A percentile compares a stretch with the other conserved stretches of the same genome.
Conservation (phyloP, 2,797 vertebrate species). For the Anabacerthia variegaticeps region DNA sequence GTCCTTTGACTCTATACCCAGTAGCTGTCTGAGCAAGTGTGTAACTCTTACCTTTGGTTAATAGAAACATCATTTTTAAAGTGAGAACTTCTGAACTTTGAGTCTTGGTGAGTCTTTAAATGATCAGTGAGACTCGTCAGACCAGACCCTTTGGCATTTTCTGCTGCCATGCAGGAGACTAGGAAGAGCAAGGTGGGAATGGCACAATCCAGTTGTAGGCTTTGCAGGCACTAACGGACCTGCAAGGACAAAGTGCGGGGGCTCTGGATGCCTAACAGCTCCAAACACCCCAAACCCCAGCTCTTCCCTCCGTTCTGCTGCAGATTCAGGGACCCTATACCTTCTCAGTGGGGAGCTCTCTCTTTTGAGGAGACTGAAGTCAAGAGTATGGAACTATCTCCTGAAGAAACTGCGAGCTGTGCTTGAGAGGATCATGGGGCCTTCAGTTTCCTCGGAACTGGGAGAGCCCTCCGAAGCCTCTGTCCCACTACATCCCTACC, state of each 20-base stretch:
- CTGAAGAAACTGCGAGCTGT: not conserved
- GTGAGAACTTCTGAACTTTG: not conserved
- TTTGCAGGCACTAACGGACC: not conserved
- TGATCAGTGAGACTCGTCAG: not conserved
- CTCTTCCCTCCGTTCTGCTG: not conserved
- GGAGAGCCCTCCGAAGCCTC: not conserved
- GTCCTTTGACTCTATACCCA: not conserved
- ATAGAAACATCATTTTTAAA: not conserved
- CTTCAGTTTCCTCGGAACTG: not conserved
- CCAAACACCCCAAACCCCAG: not conserved
- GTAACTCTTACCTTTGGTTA: not conserved
- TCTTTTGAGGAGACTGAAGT: not conserved
- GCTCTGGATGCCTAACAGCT: not conserved
- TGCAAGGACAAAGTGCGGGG: not conserved
- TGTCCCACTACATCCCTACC: accelerated
- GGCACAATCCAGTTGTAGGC: accelerated
- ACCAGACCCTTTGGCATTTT: not conserved
- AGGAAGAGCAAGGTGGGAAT: not conserved
- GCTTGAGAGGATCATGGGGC: accelerated
- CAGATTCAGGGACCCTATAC: not conserved
- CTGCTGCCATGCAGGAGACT: not conserved
- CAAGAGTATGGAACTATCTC: not conserved
- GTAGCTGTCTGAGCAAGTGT: not conserved
- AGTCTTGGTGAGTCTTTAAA: not conserved
- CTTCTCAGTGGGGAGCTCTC: not conserved